These are phyloP conservation scores for Euthynnus affinis DNA, from an alignment of 2,797 vertebrate genomes.

Conservation along the genomic window DNA sequence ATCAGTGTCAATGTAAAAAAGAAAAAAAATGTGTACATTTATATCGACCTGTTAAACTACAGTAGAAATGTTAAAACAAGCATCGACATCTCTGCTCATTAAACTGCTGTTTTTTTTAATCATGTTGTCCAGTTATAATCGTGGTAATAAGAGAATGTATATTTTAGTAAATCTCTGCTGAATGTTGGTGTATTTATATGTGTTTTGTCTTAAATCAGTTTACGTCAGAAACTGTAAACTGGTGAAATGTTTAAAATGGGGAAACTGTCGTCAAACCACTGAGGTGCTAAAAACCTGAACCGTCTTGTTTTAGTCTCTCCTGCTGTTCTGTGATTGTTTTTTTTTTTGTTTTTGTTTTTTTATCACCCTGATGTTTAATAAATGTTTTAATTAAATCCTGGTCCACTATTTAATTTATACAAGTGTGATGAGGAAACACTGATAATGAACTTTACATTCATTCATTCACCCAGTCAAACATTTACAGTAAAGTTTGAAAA, in stretches of 20 bases:
- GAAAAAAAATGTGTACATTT: background rate
- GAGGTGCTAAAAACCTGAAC: conserved; percentile 26
- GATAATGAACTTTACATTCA: too few relatives aligned
- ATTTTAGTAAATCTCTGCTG: conserved; percentile 18
- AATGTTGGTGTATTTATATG: background rate
- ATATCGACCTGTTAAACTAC: background rate
- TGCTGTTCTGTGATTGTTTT: conserved; percentile 21
- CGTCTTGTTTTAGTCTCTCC: conserved; percentile 11
- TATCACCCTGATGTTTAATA: conserved; percentile 11
- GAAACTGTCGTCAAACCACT: conserved; percentile 5
- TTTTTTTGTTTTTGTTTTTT: too few relatives aligned
- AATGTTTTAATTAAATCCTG: background rate
- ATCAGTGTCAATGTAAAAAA: background rate
- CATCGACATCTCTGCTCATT: background rate
- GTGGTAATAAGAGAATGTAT: background rate
- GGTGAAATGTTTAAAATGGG: background rate
- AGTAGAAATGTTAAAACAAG: background rate
- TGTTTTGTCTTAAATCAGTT: background rate
- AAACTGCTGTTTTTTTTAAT: background rate
- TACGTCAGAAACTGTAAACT: background rate
- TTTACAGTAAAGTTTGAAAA: too few relatives aligned
- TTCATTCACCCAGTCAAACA: too few relatives aligned
- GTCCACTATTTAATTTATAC: too few relatives aligned
- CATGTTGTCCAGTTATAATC: background rate
- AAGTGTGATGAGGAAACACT: too few relatives aligned